Evolutionary conservation across 1,140 invertebrate genomes (phyloP).

Genomic region (Drosophila triauraria): DNA sequence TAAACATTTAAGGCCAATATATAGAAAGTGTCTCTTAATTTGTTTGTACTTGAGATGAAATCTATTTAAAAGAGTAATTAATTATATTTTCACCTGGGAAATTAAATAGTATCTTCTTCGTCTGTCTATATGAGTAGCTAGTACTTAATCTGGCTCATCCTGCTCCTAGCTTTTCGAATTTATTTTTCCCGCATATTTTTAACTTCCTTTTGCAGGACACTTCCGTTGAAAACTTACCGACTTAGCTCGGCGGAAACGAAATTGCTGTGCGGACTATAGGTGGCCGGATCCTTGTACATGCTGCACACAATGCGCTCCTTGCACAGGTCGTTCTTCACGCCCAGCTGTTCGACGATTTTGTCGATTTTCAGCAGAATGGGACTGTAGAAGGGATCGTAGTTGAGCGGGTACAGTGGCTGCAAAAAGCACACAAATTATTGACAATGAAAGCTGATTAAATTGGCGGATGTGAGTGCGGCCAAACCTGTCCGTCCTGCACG

Average conservation of each 20-base stretch:
- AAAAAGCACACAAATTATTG: conserved; percentile 32
- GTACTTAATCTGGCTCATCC: no score
- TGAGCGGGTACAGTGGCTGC: conserved; percentile 81
- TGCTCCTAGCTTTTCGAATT: no score
- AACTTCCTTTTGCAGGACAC: not conserved
- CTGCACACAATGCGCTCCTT: conserved; percentile 91
- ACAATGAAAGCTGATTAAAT: conserved; percentile 7
- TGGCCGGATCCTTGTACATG: conserved; percentile 92
- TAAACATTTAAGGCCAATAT: not conserved
- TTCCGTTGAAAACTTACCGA: conserved; percentile 87
- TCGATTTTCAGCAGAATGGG: conserved; percentile 91
- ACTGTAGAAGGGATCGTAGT: conserved; percentile 91
- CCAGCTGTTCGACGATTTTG: conserved; percentile 89
- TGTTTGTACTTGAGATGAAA: no score
- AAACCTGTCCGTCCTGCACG: conserved; percentile 83
- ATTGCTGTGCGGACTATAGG: conserved; percentile 93
- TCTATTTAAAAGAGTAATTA: no score
- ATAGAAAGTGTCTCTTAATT: not conserved
- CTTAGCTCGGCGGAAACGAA: conserved; percentile 93
- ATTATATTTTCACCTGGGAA: no score
- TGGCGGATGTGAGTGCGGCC: conserved; percentile 17
- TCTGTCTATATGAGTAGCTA: no score
- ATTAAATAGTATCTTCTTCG: no score
- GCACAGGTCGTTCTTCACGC: conserved; percentile 89
- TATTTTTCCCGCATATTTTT: not conserved